Evolutionary conservation across 2,113 vertebrate genomes (phyloP).

Genomic region (Bostrychus sinensis): DNA sequence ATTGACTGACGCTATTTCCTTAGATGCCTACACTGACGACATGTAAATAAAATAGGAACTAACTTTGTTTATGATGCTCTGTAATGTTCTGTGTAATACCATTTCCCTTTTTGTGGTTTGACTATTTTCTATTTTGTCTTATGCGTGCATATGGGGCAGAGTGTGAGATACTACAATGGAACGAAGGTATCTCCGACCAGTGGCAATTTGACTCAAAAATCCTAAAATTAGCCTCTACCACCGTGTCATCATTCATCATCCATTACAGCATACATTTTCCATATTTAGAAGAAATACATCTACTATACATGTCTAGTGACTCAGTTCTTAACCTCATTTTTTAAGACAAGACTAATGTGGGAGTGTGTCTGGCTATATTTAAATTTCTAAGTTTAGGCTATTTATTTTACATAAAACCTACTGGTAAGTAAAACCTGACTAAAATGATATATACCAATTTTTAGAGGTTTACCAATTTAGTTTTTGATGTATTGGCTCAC

Average conservation of each 20-base stretch:
- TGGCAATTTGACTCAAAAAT: neutral
- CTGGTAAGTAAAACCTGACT: no score
- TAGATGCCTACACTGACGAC: constrained; percentile 9
- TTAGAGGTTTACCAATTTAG: no score
- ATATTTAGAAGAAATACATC: neutral
- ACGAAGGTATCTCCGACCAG: constrained; percentile 62
- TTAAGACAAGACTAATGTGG: no score
- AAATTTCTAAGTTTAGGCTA: no score
- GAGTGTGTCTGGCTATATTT: no score
- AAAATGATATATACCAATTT: no score
- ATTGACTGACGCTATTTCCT: constrained; percentile 36
- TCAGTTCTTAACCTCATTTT: no score
- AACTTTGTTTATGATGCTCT: constrained; percentile 10
- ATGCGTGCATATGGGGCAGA: constrained; percentile 71
- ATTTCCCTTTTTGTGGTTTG: constrained; percentile 35
- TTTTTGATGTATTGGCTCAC: no score
- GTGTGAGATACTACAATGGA: constrained; percentile 70
- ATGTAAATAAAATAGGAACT: constrained; percentile 34
- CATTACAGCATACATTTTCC: neutral
- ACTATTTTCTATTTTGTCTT: constrained; percentile 50
- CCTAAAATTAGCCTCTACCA: neutral
- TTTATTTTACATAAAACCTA: no score
- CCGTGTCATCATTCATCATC: neutral
- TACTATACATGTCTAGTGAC: no score
- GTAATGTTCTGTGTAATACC: constrained; percentile 2